phyloP scores from a whole-genome alignment of 2,113 vertebrate genomes.

The Burhinus bistriatus region DNA sequence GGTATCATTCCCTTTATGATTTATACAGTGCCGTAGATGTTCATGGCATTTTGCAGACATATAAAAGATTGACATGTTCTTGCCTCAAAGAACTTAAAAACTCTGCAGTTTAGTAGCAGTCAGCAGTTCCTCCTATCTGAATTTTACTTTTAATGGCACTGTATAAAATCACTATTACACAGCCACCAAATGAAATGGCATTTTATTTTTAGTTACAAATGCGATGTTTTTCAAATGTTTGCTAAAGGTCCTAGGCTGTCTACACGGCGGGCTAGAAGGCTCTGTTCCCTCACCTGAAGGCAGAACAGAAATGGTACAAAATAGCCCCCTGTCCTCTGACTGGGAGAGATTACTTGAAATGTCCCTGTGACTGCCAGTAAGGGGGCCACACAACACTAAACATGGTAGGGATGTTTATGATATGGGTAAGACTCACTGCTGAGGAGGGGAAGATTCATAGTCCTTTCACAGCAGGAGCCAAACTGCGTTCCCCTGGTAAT shows the following conservation, averaged over 20 bases:
- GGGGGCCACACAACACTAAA: neutral
- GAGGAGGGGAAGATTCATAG: neutral
- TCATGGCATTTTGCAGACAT: slow-evolving; percentile 27
- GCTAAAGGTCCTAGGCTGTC: neutral
- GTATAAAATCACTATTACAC: slow-evolving; percentile 46
- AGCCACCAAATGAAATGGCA: slow-evolving; percentile 10
- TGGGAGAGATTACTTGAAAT: neutral
- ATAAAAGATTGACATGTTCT: slow-evolving; percentile 61
- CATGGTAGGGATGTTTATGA: neutral
- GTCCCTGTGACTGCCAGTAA: neutral
- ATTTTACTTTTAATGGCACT: slow-evolving; percentile 43
- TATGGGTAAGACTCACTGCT: neutral
- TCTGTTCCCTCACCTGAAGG: neutral
- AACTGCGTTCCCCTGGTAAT: neutral
- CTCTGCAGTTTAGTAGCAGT: slow-evolving; percentile 38
- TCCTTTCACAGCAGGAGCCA: neutral
- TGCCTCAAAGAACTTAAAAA: slow-evolving; percentile 35
- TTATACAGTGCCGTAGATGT: slow-evolving; percentile 19
- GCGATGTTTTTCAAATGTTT: neutral
- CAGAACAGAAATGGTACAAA: neutral
- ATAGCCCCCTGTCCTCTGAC: neutral
- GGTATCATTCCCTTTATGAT: slow-evolving; percentile 23
- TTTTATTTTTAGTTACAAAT: slow-evolving; percentile 57
- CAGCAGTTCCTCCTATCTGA: slow-evolving; percentile 47
- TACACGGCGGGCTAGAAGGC: neutral